Base-by-base conservation (phyloP, 2,797 vertebrate species). In the Pseudomugil tenellus region DNA sequence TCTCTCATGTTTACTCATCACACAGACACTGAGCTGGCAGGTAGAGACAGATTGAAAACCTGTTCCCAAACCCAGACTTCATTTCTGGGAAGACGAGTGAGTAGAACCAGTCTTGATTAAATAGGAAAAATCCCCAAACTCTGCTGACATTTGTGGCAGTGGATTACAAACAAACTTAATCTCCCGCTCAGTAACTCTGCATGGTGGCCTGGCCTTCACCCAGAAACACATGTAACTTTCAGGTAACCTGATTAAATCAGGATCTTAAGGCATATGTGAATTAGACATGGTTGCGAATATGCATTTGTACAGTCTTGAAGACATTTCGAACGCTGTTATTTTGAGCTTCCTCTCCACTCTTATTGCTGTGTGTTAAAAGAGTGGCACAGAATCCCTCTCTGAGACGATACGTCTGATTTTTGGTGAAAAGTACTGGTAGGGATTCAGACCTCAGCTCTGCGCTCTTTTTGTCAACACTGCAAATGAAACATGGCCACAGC, bases 401-500 rank as follows among this genome's bases (percentile, higher is more conserved):
- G 81, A 80, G 79, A 84, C 83, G 86, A 89, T 86, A 83, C 84
- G 80, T 79, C 67, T 75, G 84, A 85, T 91, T 90, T n/a, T 81
- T 89, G 81, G 83, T 83, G 78, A 89, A 89, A 87, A 90, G 79
- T 77, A 83, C 23, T 54, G 69, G 78, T 74, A 70, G 71, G 62
- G 86, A 84, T 78, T 81, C 84, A 80, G 84, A 77, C 77, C 77
- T 82, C 72, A 65, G 77, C 79, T 70, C 77, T 64, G 73, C 64
- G 68, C 83, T 74, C 67, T 77, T 57, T 79, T 75, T 89, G 91
- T 92, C 89, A 91, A 90, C 89, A 79, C 87, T 35, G 66, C 65
- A 6, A n/a, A 73, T 92, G 90, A 91, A 85, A 86, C 83, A 78
- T 83, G 83, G 81, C 72, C 88, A 89, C 86, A 91, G 90, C 89